Base-by-base conservation (phyloP, 1,140 invertebrate genomes). In the Cylas formicarius region DNA sequence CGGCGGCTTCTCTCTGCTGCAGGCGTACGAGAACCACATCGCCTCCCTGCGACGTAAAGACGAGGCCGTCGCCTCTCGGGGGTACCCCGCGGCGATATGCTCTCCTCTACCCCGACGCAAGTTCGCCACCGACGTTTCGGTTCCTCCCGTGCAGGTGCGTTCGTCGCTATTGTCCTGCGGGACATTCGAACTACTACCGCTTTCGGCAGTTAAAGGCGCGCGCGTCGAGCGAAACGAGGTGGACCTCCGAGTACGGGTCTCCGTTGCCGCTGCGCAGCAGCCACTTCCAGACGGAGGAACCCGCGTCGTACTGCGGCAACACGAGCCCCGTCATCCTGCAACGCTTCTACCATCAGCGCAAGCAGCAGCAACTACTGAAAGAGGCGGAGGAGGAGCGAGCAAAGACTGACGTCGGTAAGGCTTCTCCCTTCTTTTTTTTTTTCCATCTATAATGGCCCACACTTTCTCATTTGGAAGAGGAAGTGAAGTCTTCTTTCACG, bases 321-420 rank as follows among this genome's bases (percentile, higher is more conserved):
- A 78, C 74, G n/a, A 77, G 75, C 65, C 76, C 76, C 5, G 73
- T 78, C 57, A 71, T 78, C 10, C 60, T 77, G 36, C 76, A 79
- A 57, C 62, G 76, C 55, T 78, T 77, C 59, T 74, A 74, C 57
- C 75, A 79, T 58, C 76, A 79, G 54, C 76, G 73, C 50, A 73
- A 75, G 40, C 75, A 77, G 58, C 63, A 73, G 46, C 65, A 66
- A 41, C 23, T 65, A 39, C 47, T 55, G 5, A 61, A 59, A 39
- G 63, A 65, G 46, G 62, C 56, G 8, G 63, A 64, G 44, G 62
- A 65, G 55, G 59, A 48, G 49, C 55, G 21, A 57, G 52, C 44
- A 53, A 65, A 39, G 47, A 43, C 38, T 26, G 53, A 60, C 40
- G 48, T 55, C 29, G 49, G 52, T 55, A 52, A 40, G 46, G 37